These are phyloP conservation scores for Atherinomorus stipes DNA, from an alignment of 2,113 vertebrate species.

Conservation along the genomic window DNA sequence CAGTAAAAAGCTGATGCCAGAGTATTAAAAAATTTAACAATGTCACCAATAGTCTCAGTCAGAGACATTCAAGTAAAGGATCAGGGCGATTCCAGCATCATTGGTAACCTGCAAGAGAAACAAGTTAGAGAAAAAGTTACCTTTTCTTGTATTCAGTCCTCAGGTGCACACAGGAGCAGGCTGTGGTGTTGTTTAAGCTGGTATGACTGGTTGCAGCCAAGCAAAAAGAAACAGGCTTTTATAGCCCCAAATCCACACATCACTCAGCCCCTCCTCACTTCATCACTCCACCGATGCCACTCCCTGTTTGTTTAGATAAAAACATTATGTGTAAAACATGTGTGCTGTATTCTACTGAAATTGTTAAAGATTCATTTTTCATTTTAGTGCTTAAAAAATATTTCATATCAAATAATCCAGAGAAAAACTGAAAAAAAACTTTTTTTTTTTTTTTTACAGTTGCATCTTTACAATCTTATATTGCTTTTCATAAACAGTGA, in stretches of 20 bases:
- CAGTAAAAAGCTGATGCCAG: too few species aligned
- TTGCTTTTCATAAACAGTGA: background rate
- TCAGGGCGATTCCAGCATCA: background rate
- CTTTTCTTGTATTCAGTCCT: conserved; percentile 45
- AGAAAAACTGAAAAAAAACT: background rate
- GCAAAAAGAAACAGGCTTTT: conserved; percentile 55
- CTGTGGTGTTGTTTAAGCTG: conserved; percentile 1
- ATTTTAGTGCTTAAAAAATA: too few species aligned
- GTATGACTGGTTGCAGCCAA: conserved; percentile 3
- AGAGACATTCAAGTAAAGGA: too few species aligned
- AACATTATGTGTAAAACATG: background rate
- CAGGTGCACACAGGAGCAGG: conserved; percentile 33
- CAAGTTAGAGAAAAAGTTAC: conserved; percentile 39
- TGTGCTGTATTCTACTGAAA: too few species aligned
- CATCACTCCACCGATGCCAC: conserved; percentile 30
- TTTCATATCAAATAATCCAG: background rate
- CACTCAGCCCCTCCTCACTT: conserved; percentile 58
- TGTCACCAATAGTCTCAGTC: too few species aligned
- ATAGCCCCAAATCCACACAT: conserved; percentile 39
- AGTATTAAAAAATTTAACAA: too few species aligned
- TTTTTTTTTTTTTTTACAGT: too few species aligned
- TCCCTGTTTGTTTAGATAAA: conserved; percentile 6
- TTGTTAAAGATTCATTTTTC: background rate
- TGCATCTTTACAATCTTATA: too few species aligned
- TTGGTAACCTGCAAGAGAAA: background rate